These are phyloP conservation scores for Drosophila quadrilineata DNA, from an alignment of 1,140 invertebrate species.

Conservation along the genomic window DNA sequence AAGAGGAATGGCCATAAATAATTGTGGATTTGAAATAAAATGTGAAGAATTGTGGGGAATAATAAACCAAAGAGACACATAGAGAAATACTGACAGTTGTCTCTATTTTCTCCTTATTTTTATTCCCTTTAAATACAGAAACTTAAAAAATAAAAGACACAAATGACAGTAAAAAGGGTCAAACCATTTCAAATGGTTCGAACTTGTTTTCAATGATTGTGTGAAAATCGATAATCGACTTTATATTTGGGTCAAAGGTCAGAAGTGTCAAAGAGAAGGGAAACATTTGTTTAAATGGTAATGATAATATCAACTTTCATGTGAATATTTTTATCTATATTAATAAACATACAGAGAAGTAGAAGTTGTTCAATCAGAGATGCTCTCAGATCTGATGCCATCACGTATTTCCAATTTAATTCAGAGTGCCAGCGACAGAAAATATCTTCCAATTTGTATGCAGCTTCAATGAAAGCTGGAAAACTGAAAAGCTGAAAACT, in stretches of 20 bases:
- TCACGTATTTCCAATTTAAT: background rate
- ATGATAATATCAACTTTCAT: too few relatives aligned
- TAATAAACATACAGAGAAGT: background rate
- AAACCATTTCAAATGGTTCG: conserved; percentile 13
- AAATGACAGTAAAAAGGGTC: background rate
- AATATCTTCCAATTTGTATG: conserved; percentile 10
- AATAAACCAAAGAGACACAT: background rate
- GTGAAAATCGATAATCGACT: conserved; percentile 23
- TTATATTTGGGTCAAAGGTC: conserved; percentile 20
- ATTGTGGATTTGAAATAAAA: background rate
- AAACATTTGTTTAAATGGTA: too few relatives aligned
- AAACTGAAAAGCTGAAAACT: background rate
- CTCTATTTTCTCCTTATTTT: background rate
- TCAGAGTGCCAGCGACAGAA: background rate
- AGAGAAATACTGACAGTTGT: too few relatives aligned
- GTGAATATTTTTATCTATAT: background rate
- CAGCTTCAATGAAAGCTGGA: conserved; percentile 3
- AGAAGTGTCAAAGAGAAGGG: too few relatives aligned
- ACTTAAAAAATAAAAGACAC: background rate
- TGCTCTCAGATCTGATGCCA: background rate
- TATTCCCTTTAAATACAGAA: background rate
- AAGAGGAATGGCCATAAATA: background rate
- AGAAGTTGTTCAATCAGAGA: background rate
- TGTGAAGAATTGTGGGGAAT: conserved; percentile 1
- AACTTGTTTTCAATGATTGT: background rate